A percentile compares a stretch with the other conserved stretches of the same genome.
Evolutionary conservation across 2,113 vertebrate species (phyloP).

Genomic region (Apaloderma vittatum): DNA sequence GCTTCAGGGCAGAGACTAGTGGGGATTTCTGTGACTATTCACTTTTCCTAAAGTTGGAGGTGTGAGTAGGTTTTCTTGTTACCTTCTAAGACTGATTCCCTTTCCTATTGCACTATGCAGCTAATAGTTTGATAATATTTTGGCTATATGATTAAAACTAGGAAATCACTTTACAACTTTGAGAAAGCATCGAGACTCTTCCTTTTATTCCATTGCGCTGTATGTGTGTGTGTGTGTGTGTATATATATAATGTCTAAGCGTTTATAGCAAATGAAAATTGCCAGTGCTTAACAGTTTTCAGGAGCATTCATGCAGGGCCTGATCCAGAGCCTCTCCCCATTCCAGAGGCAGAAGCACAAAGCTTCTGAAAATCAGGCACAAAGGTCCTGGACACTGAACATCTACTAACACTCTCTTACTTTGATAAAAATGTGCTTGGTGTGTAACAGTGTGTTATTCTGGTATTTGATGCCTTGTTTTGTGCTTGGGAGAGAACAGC

Average conservation of each 20-base stretch:
- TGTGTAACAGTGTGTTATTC: neutral
- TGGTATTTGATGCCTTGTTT: neutral
- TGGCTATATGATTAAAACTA: neutral
- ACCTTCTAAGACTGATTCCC: neutral
- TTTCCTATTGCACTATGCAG: neutral
- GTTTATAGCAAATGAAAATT: neutral
- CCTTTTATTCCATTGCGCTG: neutral
- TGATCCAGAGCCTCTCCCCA: neutral
- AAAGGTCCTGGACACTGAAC: neutral
- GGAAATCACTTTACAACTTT: neutral
- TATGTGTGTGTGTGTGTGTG: neutral
- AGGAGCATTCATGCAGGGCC: neutral
- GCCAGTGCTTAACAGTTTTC: neutral
- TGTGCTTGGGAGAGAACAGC: neutral
- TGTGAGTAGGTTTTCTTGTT: neutral
- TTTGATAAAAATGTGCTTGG: neutral
- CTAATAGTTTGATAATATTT: neutral
- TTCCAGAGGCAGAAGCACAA: neutral
- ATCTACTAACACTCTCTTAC: neutral
- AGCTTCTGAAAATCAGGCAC: neutral
- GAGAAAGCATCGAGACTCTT: neutral
- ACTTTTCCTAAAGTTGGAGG: neutral
- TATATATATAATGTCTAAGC: rapidly evolving
- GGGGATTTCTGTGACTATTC: neutral
- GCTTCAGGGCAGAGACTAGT: neutral